phyloP scores from a whole-genome alignment of 1,140 invertebrate genomes.

The Cyclina sinensis region DNA sequence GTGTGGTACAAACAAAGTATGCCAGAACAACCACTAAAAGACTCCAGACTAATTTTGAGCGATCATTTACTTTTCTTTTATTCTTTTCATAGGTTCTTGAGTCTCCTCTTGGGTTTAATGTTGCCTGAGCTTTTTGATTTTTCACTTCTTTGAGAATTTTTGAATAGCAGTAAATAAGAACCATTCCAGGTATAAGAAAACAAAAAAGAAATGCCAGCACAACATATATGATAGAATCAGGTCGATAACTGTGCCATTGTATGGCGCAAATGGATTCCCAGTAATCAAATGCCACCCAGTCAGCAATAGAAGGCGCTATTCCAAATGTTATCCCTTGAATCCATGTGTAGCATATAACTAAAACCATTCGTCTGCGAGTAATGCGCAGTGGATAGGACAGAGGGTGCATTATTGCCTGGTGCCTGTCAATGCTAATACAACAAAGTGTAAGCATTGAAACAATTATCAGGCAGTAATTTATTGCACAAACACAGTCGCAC shows the following conservation, averaged over 20 bases:
- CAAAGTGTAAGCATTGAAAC: constrained; percentile 86
- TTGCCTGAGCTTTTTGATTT: constrained; percentile 35
- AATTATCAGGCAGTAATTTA: constrained; percentile 86
- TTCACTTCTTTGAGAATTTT: constrained; percentile 76
- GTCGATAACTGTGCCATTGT: constrained; percentile 81
- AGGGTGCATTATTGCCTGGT: constrained; percentile 81
- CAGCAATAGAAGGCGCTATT: constrained; percentile 74
- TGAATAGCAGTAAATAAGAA: constrained; percentile 80
- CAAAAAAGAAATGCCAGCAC: constrained; percentile 84
- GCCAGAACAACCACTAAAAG: constrained; percentile 83
- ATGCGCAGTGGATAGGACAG: constrained; percentile 78
- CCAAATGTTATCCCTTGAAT: constrained; percentile 81
- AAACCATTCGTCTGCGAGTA: constrained; percentile 68
- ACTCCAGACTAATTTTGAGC: constrained; percentile 82
- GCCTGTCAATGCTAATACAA: constrained; percentile 84
- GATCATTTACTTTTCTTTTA: constrained; percentile 70
- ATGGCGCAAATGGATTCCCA: constrained; percentile 86
- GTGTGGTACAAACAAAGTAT: constrained; percentile 86
- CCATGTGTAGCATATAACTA: constrained; percentile 80
- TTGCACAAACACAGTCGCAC: constrained; percentile 81
- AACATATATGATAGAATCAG: constrained; percentile 81
- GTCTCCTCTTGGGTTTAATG: background rate
- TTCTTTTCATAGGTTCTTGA: background rate
- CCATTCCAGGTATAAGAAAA: constrained; percentile 82
- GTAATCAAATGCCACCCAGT: constrained; percentile 86